These are phyloP conservation scores for Papilio aristodemus DNA, from an alignment of 1,140 invertebrate species.

Conservation along the genomic window DNA sequence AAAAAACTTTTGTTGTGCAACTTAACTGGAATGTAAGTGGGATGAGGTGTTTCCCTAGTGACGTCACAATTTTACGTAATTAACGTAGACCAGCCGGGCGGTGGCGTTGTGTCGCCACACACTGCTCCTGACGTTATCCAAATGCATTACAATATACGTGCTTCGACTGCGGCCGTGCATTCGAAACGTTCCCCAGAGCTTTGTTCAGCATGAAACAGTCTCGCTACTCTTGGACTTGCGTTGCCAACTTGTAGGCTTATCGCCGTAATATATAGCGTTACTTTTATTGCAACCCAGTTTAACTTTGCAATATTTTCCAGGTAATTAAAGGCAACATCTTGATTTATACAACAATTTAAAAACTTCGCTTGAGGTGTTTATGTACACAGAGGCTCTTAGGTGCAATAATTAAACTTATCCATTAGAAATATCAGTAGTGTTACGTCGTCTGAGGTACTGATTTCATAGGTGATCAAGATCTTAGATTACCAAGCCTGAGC, in stretches of 20 bases:
- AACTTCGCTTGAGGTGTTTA: too few relatives aligned
- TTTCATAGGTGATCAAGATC: too few relatives aligned
- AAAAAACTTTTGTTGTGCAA: constrained; percentile 34
- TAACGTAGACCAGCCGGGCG: constrained; percentile 51
- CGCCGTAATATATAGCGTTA: not conserved
- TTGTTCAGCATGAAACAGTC: constrained; percentile 34
- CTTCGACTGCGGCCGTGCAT: constrained; percentile 43
- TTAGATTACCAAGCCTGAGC: too few relatives aligned
- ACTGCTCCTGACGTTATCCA: constrained; percentile 50
- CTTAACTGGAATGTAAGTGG: constrained; percentile 49
- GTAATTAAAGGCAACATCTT: not conserved
- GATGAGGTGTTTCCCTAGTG: constrained; percentile 54
- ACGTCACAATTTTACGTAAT: constrained; percentile 72
- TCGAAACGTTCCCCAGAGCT: constrained; percentile 39
- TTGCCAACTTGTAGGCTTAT: constrained; percentile 34
- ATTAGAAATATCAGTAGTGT: too few relatives aligned
- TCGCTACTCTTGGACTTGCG: constrained; percentile 1
- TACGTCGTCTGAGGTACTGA: too few relatives aligned
- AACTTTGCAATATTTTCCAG: not conserved
- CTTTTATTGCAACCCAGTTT: not conserved
- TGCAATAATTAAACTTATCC: too few relatives aligned
- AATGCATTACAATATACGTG: constrained; percentile 58
- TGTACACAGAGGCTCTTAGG: too few relatives aligned
- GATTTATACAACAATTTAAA: too few relatives aligned
- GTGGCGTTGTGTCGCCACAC: constrained; percentile 43